Conservation (phyloP, 92 coral and sea anemone species). For the Heliopora coerulea region DNA sequence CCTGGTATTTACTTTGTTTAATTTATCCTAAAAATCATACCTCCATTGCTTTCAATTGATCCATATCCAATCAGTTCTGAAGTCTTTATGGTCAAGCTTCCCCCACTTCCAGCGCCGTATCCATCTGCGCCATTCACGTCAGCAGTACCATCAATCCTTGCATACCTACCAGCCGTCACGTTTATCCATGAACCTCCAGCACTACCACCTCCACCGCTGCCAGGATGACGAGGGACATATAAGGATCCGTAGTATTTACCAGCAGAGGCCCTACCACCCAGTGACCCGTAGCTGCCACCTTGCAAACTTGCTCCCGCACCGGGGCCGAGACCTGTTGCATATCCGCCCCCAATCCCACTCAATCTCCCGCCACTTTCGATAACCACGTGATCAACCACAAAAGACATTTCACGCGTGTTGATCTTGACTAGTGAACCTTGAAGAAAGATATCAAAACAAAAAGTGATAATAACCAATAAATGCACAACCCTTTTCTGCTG, state of each 20-base stretch:
- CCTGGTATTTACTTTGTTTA: no score
- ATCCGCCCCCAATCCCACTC: constrained; percentile 78
- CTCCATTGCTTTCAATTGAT: constrained; percentile 75
- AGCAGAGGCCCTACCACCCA: constrained; percentile 64
- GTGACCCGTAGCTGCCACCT: constrained; percentile 87
- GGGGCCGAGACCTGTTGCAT: constrained; percentile 72
- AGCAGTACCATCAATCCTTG: constrained; percentile 68
- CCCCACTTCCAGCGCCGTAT: constrained; percentile 88
- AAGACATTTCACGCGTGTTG: constrained; percentile 58
- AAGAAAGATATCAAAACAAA: background rate
- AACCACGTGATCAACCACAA: constrained; percentile 63
- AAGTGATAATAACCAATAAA: background rate
- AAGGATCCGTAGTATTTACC: constrained; percentile 78
- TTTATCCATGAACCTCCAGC: constrained; percentile 94
- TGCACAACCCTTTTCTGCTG: background rate
- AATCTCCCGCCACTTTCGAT: constrained; percentile 77
- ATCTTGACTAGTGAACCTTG: constrained; percentile 72
- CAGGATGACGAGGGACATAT: constrained; percentile 75
- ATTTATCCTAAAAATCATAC: no score
- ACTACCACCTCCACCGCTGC: constrained; percentile 92
- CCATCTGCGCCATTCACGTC: constrained; percentile 69
- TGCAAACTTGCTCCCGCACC: constrained; percentile 64
- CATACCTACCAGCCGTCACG: constrained; percentile 59
- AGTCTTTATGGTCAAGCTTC: constrained; percentile 62
- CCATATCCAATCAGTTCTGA: constrained; percentile 80